Conservation (phyloP, 2,797 vertebrate species). For the Scleropages formosus region DNA sequence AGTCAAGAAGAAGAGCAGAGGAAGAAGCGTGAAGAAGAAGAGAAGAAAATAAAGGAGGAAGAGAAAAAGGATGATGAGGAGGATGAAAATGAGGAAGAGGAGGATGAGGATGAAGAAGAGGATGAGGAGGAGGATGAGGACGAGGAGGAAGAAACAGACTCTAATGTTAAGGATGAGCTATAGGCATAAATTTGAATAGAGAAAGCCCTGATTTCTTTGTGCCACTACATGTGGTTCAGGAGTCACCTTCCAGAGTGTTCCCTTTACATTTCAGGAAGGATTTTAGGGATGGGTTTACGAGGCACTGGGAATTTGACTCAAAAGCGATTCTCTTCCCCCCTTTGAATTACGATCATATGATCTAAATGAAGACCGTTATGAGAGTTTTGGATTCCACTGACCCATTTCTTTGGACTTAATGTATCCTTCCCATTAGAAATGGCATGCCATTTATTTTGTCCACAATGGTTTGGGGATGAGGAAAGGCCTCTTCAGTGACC, state of each 20-base stretch:
- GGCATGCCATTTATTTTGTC: neutral
- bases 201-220: constrained; percentile 29
- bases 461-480: too few relatives aligned
- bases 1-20: constrained; percentile 68
- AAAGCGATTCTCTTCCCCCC: too few relatives aligned
- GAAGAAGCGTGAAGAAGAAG: constrained; percentile 68
- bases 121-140: constrained; percentile 47
- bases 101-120: constrained; percentile 41
- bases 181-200: constrained; percentile 58
- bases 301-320: neutral
- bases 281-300: constrained; percentile 23
- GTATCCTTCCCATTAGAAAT: neutral
- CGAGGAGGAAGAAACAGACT: constrained; percentile 57
- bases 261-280: constrained; percentile 38
- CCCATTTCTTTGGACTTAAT: neutral
- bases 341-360: constrained; percentile 19
- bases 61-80: constrained; percentile 61
- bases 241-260: constrained; percentile 42
- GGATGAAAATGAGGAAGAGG: constrained; percentile 43
- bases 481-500: too few relatives aligned
- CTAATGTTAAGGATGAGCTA: constrained; percentile 74
- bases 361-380: neutral
- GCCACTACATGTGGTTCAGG: constrained; percentile 16
- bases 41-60: constrained; percentile 64
- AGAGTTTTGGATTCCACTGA: constrained; percentile 1